Evolutionary conservation across 2,888 invertebrate species (phyloP).

Genomic region (Ctena decussata): DNA sequence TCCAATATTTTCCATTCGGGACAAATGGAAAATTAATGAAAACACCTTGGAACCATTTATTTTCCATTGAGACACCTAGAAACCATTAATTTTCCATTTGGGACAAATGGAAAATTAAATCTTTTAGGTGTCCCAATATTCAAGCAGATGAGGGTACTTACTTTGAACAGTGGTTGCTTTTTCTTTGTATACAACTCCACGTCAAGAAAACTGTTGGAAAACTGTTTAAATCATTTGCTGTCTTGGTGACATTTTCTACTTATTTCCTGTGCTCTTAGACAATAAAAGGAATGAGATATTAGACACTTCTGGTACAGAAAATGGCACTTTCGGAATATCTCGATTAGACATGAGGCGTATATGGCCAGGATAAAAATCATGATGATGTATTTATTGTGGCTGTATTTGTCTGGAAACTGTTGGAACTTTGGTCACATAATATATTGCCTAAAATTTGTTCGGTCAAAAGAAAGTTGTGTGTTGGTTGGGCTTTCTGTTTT

Average conservation of each 20-base stretch:
- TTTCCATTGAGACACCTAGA: no score
- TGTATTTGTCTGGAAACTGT: not conserved
- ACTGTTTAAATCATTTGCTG: not conserved
- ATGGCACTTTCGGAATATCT: constrained; percentile 9
- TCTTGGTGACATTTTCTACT: not conserved
- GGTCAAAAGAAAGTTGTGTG: no score
- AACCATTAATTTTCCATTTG: no score
- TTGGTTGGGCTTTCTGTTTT: no score
- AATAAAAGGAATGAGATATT: not conserved
- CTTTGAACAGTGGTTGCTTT: no score
- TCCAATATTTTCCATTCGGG: no score
- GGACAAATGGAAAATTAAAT: no score
- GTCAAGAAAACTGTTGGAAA: not conserved
- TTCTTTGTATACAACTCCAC: no score
- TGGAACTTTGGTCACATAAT: not conserved
- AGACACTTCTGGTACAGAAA: not conserved
- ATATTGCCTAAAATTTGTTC: not conserved
- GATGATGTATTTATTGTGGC: not conserved
- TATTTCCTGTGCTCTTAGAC: not conserved
- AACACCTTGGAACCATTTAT: no score
- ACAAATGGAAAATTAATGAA: no score
- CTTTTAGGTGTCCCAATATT: no score
- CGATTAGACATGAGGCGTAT: not conserved
- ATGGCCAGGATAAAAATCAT: not conserved
- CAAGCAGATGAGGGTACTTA: no score